Base-by-base conservation (phyloP, 2,113 vertebrate genomes). In the Myotis davidii region DNA sequence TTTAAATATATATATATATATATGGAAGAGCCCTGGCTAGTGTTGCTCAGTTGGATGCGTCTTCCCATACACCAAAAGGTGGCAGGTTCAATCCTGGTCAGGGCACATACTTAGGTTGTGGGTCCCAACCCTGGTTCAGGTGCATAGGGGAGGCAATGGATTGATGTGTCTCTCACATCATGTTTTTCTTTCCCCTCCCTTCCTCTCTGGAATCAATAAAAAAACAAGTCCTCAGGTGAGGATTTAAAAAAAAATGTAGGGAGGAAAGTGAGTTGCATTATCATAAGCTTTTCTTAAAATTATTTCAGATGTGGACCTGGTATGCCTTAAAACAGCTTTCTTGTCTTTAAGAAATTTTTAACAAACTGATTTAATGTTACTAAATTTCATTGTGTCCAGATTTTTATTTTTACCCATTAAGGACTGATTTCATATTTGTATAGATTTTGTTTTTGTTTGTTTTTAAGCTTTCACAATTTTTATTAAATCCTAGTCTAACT, bases 401-500 rank as follows among this genome's bases (percentile, higher is more conserved):
- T 87, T 91, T 91, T 86, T 6, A 54, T 91, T 95, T 93, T 89
- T 85, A 70, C 83, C 14, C 3, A 12, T 27, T 82, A 61, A 52
- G 45, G 16, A 74, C 69, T 86, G 39, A 48, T 90, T 65, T 65
- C 17, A 21, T 78, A 61, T 89, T 93, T 83, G 65, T 67, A 23
- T 91, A 65, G 74, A 56, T 86, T 83, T 17, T 56, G 54, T 61
- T 61, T 12, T 61, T 42, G 39, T 61, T 27, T 61, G 9, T 61
- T 56, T 61, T 37, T 95, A 90, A 94, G 95, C 93, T 95, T 94
- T 94, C 91, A 97, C 59, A 94, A 86, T 64, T 86, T 96, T 97
- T 94, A 93, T 95, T 97, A 91, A 96, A 72, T 70, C 85, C 94
- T 97, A 97, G 20, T 97, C 90, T 98, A 98, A 96, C 91, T 95